Base-by-base conservation (phyloP, 2,113 vertebrate species). In the human (Homo sapiens) region DNA sequence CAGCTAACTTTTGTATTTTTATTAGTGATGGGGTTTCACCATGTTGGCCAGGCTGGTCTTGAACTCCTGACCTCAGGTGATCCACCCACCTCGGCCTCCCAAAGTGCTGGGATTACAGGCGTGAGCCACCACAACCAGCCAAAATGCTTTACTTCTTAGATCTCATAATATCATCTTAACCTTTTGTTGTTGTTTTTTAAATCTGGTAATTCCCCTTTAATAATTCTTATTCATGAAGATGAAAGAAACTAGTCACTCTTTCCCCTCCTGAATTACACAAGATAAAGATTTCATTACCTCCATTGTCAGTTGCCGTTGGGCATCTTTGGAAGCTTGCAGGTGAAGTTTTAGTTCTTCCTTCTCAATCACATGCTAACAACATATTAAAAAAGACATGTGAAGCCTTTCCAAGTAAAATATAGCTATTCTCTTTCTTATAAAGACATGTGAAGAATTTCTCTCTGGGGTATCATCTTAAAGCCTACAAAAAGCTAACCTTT, bases 271-370 rank as follows among this genome's bases (percentile, higher is more conserved):
- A 22, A 68, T 52, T 73, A 80, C 23, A 88, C 17, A 70, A 79
- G 20, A 93, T 40, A 89, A 64, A 96, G 52, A 8, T 25, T 89
- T 14, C 55, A 70, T 50, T 98, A 99, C 99, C 99, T 99, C 99
- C 95, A 99, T 99, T 50, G 99, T 99, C 93, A 99, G 99, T 87
- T 99, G 99, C 59, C 99, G 98, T 98, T 99, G 99, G 93, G 99
- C 99, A 59, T 99, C 99, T 98, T 99, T 99, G 88, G 99, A 99
- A 90, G 99, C 99, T 98, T 99, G 99, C 64, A 99, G 98, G 94
- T 99, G 99, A 98, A 99, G 99, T 98, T 99, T 99, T 94, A 99
- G 98, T 98, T 99, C 99, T 96, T 99, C 99, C 89, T 99, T 99
- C 98, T 99, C 99, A 98, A 99, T 98, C 32, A 99, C 99, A 98